Base-by-base conservation (phyloP, 2,797 vertebrate species). In the Trachurus trachurus region DNA sequence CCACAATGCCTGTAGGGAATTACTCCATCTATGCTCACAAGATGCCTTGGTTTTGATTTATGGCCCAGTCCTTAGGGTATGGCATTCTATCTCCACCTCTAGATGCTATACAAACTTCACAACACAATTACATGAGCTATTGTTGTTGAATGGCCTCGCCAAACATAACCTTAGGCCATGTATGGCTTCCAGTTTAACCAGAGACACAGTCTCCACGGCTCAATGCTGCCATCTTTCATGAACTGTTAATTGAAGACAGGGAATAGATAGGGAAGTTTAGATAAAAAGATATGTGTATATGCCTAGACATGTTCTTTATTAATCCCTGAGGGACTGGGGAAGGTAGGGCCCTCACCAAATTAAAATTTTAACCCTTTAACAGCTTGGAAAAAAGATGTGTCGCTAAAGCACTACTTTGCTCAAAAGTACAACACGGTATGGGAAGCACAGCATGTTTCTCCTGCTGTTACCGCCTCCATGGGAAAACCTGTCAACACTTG, bases 101-200 rank as follows among this genome's bases (percentile, higher is more conserved):
- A 72, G 86, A 88, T 81, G 80, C 85, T 78, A 83, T 85, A 90
- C 82, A 89, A 87, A 92, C 85, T 86, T 85, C 82, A 83, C 72
- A 91, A 89, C 88, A 90, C 86, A 90, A 91, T 91, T 92, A 89
- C 88, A 84, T 76, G 42, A 74, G 45, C 83, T 82, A 90, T 92
- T 93, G 89, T 87, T 90, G 89, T 89, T 84, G 45, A 84, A 76
- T 16, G 64, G 72, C 69, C 66, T 80, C 6, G 8, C 44, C 26
- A 66, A 83, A 80, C 76, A 81, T 80, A 82, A 86, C 90, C 85
- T 69, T 2, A 64, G 64, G 88, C 67, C 60, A 71, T 37, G 31
- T 78, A 78, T 70, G 67, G 83, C 81, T 72, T 73, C 49, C 11
- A n/a, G 26, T 84, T 87, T 66, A 83, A 85, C 71, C 45, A 19